Conservation (phyloP, 2,113 vertebrate genomes). For the Serilophus lunatus region DNA sequence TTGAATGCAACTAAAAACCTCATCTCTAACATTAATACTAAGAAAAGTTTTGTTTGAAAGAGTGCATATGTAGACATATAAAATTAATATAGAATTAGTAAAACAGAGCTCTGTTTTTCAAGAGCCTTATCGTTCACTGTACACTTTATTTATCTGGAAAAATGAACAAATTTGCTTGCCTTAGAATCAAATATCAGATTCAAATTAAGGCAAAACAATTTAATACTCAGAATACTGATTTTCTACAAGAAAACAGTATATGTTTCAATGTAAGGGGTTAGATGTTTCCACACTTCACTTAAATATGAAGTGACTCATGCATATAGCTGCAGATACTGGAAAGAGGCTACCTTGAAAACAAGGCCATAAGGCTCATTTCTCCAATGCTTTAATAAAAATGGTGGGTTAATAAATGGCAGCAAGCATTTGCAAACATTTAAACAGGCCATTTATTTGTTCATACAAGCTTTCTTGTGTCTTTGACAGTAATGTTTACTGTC, state of each 20-base stretch:
- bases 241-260: not conserved
- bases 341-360: not conserved
- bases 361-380: not conserved
- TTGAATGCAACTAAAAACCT: not conserved
- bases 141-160: not conserved
- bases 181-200: not conserved
- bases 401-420: not conserved
- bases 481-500: not conserved
- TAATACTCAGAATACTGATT: not conserved
- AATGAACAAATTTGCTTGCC: not conserved
- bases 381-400: not conserved
- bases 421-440: not conserved
- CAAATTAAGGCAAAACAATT: not conserved
- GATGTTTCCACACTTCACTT: not conserved
- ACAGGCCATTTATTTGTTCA: conserved; percentile 34
- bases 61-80: not conserved
- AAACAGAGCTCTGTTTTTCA: not conserved
- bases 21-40: not conserved
- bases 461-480: conserved; percentile 1
- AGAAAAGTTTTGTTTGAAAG: not conserved
- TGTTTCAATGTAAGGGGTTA: not conserved
- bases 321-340: not conserved
- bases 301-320: not conserved
- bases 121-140: not conserved
- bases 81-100: not conserved